These are phyloP conservation scores for Drosophila tropicalis DNA, from an alignment of 1,140 invertebrate species.

Conservation along the genomic window DNA sequence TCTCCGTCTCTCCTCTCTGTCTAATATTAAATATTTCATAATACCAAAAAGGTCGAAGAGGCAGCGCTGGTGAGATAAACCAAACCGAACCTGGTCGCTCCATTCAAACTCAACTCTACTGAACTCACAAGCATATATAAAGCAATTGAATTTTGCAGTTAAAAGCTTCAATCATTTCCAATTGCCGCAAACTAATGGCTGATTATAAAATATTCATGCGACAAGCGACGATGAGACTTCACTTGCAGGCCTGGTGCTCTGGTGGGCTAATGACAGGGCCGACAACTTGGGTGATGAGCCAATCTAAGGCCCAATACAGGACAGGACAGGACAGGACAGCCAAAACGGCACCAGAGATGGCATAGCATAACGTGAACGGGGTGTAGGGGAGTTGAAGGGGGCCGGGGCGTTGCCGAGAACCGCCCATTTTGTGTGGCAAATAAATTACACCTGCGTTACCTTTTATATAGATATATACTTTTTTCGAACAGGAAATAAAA, in stretches of 20 bases:
- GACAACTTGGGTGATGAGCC: conserved; percentile 49
- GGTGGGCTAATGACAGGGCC: conserved; percentile 54
- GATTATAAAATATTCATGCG: conserved; percentile 81
- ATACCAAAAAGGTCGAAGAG: conserved; percentile 11
- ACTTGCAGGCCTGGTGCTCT: conserved; percentile 27
- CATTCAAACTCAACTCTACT: too few relatives aligned
- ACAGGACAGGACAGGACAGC: neutral
- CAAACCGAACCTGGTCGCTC: too few relatives aligned
- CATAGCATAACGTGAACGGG: too few relatives aligned
- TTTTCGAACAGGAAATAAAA: conserved; percentile 15
- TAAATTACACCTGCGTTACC: conserved; percentile 55
- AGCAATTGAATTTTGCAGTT: conserved; percentile 81
- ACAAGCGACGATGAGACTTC: conserved; percentile 54
- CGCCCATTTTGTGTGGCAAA: conserved; percentile 50
- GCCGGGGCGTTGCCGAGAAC: conserved; percentile 25
- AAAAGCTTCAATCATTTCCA: conserved; percentile 82
- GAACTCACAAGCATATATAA: conserved; percentile 43
- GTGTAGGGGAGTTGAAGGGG: neutral
- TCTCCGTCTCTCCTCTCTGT: too few relatives aligned
- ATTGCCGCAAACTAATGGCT: conserved; percentile 79
- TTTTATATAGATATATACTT: conserved; percentile 15
- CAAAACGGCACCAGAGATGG: too few relatives aligned
- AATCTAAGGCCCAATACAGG: conserved; percentile 46
- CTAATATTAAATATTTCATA: conserved; percentile 73
- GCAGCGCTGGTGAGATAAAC: too few relatives aligned